phyloP scores from a whole-genome alignment of 2,113 vertebrate genomes.

The Mobula birostris region DNA sequence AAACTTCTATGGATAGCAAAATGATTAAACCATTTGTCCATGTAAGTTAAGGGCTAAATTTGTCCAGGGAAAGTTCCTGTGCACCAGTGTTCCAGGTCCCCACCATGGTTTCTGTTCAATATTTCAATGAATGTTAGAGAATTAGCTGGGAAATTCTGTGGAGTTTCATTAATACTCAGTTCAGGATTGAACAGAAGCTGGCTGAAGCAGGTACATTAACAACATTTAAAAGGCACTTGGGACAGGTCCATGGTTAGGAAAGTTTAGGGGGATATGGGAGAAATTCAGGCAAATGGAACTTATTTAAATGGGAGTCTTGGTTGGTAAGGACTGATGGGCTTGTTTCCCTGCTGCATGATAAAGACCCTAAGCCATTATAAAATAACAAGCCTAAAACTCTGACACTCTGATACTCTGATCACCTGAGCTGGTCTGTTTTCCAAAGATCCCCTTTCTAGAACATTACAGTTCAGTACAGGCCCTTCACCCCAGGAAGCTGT shows the following conservation, averaged over 20 bases:
- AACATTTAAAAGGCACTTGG: too few species aligned
- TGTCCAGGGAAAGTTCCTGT: not conserved
- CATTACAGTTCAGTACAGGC: too few species aligned
- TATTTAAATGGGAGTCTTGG: too few species aligned
- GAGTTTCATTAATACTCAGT: not conserved
- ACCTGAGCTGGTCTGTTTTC: not conserved
- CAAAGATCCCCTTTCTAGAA: too few species aligned
- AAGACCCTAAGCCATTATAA: not conserved
- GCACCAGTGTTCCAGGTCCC: not conserved
- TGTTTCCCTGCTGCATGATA: too few species aligned
- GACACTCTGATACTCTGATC: not conserved
- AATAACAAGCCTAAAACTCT: not conserved
- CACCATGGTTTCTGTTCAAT: not conserved
- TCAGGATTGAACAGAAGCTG: too few species aligned
- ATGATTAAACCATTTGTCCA: not conserved
- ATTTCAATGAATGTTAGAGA: not conserved
- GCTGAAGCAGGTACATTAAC: too few species aligned
- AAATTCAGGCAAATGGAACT: too few species aligned
- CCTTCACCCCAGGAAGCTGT: too few species aligned
- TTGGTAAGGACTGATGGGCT: too few species aligned
- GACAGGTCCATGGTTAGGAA: too few species aligned
- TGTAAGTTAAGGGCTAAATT: not conserved
- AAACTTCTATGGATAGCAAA: not conserved
- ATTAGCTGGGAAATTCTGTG: not conserved
- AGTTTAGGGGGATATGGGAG: too few species aligned